Percentiles rank a stretch among this genome's conserved stretches.
Evolutionary conservation across 2,797 vertebrate species (phyloP).

Genomic region (Typhlichthys subterraneus): DNA sequence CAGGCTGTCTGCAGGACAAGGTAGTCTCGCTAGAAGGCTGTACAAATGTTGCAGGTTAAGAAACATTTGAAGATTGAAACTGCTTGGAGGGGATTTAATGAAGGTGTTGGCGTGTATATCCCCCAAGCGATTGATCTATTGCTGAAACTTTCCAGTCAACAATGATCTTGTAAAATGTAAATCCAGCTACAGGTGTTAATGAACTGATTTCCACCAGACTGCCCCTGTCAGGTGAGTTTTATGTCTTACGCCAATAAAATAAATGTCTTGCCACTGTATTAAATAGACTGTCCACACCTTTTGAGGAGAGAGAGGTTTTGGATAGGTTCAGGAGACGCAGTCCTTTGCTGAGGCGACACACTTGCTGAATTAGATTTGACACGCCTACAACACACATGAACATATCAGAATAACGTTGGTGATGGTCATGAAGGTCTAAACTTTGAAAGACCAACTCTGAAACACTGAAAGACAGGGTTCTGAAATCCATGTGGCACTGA

Average conservation of each 20-base stretch:
- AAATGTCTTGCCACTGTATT: background rate
- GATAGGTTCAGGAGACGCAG: conserved; percentile 85
- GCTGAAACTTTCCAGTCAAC: conserved; percentile 9
- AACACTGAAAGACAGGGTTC: too few relatives aligned
- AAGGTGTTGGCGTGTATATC: conserved; percentile 22
- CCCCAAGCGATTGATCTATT: conserved; percentile 9
- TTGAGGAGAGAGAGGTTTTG: conserved; percentile 82
- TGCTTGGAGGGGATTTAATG: conserved; percentile 19
- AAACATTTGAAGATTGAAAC: conserved; percentile 31
- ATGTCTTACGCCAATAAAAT: background rate
- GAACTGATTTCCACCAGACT: conserved; percentile 8
- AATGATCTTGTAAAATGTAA: conserved; percentile 7
- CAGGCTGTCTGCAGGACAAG: conserved; percentile 27
- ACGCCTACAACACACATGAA: conserved; percentile 64
- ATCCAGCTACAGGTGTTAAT: background rate
- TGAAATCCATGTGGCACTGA: too few relatives aligned
- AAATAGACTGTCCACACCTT: conserved; percentile 69
- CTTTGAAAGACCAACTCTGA: background rate
- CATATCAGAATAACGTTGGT: background rate
- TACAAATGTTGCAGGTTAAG: background rate
- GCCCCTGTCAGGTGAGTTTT: background rate
- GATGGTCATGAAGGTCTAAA: background rate
- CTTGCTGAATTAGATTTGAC: conserved; percentile 80
- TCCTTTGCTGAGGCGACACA: conserved; percentile 81
- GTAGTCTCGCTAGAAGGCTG: conserved; percentile 27